These are phyloP conservation scores for Dasyurus viverrinus DNA, from an alignment of 2,113 vertebrate species.

Conservation along the genomic window DNA sequence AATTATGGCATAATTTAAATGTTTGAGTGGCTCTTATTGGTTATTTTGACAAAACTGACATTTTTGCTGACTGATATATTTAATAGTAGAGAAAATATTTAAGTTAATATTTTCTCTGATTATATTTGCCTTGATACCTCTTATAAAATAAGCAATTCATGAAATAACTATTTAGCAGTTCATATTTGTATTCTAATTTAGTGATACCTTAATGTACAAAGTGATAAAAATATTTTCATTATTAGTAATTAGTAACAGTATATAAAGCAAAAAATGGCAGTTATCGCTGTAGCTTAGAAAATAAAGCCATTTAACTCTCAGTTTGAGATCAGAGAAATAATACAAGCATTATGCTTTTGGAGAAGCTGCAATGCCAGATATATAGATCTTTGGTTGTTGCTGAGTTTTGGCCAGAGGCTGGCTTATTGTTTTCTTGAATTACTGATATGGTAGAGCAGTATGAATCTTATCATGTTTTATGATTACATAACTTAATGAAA, in stretches of 20 bases:
- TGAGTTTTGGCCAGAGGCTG: not conserved
- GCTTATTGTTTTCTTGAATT: not conserved
- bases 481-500: not conserved
- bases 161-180: not conserved
- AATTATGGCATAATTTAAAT: not conserved
- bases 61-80: not conserved
- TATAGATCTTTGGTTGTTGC: not conserved
- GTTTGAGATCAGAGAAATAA: not conserved
- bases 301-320: not conserved
- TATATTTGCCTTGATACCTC: conserved; percentile 18
- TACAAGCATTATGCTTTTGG: not conserved
- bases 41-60: not conserved
- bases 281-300: not conserved
- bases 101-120: conserved; percentile 12
- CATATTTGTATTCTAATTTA: conserved; percentile 32
- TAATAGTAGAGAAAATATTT: conserved; percentile 1
- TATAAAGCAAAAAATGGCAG: not conserved
- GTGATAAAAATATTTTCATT: conserved; percentile 29
- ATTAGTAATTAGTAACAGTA: conserved; percentile 18
- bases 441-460: not conserved
- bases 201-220: not conserved
- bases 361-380: not conserved
- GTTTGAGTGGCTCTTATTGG: not conserved
- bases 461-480: not conserved
- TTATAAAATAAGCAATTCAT: conserved; percentile 44